These are phyloP conservation scores for Scopus umbretta DNA, from an alignment of 2,113 vertebrate species.

Conservation along the genomic window DNA sequence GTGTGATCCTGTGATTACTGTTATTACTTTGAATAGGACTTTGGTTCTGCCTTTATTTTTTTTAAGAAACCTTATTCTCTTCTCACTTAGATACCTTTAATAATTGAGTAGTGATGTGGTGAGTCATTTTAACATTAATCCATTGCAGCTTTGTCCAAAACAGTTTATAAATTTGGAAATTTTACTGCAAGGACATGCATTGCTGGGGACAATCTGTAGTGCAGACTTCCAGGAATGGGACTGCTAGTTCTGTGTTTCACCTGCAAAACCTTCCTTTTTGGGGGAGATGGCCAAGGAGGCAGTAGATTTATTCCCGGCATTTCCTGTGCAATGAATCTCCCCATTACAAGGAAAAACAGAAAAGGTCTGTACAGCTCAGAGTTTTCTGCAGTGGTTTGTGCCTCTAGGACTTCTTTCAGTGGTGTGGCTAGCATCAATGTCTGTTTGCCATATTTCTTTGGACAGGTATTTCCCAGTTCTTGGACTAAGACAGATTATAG, in stretches of 20 bases:
- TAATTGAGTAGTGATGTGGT: not conserved
- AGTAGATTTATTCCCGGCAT: not conserved
- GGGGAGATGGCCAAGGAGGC: not conserved
- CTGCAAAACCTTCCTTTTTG: not conserved
- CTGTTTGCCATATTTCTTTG: not conserved
- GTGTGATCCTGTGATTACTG: not conserved
- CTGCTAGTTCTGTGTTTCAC: not conserved
- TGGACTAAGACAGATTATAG: not conserved
- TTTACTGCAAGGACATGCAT: not conserved
- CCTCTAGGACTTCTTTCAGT: not conserved
- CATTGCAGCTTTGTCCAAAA: not conserved
- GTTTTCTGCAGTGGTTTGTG: not conserved
- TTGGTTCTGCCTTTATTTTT: not conserved
- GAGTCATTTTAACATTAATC: not conserved
- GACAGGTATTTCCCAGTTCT: not conserved
- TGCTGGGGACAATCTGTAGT: not conserved
- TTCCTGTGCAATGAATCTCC: not conserved
- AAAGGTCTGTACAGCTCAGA: not conserved
- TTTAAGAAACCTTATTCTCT: not conserved
- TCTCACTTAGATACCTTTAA: not conserved
- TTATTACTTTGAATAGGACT: not conserved
- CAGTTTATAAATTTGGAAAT: not conserved
- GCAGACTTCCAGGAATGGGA: not conserved
- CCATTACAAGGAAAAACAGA: not conserved
- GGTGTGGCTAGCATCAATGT: not conserved